phyloP scores from a whole-genome alignment of 2,888 invertebrate species.

The Norana najaformis region DNA sequence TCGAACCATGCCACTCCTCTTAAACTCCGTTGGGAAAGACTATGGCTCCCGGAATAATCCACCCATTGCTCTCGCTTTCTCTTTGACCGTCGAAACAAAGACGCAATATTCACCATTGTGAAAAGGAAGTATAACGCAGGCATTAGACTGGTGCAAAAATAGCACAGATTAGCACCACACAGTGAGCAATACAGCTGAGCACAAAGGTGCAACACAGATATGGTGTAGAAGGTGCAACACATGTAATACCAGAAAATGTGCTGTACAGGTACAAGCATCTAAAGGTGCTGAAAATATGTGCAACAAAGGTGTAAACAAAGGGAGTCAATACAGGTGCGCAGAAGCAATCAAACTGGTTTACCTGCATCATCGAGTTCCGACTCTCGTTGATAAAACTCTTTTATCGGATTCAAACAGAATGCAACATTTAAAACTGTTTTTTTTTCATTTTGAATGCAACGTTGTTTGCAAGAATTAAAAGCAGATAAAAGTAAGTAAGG shows the following conservation, averaged over 20 bases:
- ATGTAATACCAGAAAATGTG: background rate
- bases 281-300: background rate
- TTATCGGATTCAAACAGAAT: slow-evolving; percentile 2
- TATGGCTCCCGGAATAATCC: too few species aligned
- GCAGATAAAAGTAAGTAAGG: background rate
- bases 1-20: too few species aligned
- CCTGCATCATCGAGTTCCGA: background rate
- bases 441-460: background rate
- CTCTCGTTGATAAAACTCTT: slow-evolving; percentile 23
- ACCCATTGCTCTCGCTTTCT: too few species aligned
- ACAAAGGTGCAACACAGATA: too few species aligned
- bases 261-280: background rate
- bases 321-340: background rate
- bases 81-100: too few species aligned
- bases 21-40: too few species aligned
- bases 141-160: too few species aligned
- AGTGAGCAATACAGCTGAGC: too few species aligned
- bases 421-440: background rate
- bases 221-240: background rate
- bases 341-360: background rate
- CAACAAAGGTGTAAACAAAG: background rate
- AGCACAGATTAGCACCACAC: too few species aligned
- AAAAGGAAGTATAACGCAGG: background rate
- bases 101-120: background rate
- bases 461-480: background rate